Evolutionary conservation across 2,888 invertebrate species (phyloP).

Genomic region (Andrena dorsata): DNA sequence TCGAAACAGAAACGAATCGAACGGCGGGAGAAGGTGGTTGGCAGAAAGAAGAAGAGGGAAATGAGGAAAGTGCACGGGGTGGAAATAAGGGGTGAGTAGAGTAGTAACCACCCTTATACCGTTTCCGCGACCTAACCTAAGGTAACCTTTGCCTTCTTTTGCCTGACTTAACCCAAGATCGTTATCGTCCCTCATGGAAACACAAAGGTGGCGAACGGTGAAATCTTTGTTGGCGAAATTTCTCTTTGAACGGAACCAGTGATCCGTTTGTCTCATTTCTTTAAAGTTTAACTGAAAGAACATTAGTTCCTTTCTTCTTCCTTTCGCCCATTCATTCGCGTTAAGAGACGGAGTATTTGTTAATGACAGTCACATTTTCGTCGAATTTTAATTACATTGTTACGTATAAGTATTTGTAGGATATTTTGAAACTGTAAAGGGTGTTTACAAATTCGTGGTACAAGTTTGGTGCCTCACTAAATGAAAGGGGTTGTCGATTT

Average conservation of each 20-base stretch:
- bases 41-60: conserved; percentile 1
- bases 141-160: conserved; percentile 28
- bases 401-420: too few species aligned
- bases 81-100: conserved; percentile 1
- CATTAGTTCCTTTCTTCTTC: neutral
- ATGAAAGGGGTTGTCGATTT: too few species aligned
- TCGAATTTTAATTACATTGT: too few species aligned
- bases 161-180: conserved; percentile 26
- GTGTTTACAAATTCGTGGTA: too few species aligned
- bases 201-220: neutral
- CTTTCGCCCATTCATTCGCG: neutral
- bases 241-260: neutral
- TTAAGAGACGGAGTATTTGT: neutral
- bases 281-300: neutral
- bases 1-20: conserved; percentile 1
- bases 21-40: neutral
- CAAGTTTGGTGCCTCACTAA: too few species aligned
- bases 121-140: conserved; percentile 18
- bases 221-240: conserved; percentile 23
- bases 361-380: neutral
- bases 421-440: too few species aligned
- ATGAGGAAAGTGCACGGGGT: conserved; percentile 4
- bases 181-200: conserved; percentile 24
- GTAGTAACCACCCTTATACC: conserved; percentile 19
- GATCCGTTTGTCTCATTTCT: conserved; percentile 9